Evolutionary conservation across 2,888 invertebrate genomes (phyloP).

Genomic region (Agrochola litura): DNA sequence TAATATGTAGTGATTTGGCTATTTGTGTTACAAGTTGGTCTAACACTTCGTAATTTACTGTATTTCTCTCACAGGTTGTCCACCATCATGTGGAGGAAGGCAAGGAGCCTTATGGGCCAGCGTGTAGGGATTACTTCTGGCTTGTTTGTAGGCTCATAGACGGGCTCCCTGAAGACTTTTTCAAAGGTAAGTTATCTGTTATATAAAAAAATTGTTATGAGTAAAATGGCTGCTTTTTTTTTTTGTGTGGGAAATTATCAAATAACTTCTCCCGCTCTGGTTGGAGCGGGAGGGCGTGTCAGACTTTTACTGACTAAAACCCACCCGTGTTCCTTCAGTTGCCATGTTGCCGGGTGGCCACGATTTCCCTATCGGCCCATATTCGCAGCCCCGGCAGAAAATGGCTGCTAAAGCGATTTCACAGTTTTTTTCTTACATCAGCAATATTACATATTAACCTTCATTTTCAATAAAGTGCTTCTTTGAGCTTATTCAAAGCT

Average conservation of each 20-base stretch:
- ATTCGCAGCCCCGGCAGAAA: too few relatives aligned
- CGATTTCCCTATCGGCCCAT: too few relatives aligned
- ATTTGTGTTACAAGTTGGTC: background rate
- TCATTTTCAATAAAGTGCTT: background rate
- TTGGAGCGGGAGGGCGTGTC: too few relatives aligned
- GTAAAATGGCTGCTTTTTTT: too few relatives aligned
- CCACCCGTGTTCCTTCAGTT: too few relatives aligned
- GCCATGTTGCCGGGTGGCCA: too few relatives aligned
- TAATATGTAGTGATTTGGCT: background rate
- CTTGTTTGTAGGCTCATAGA: constrained; percentile 96
- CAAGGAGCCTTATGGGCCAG: constrained; percentile 98
- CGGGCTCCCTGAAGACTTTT: constrained; percentile 94
- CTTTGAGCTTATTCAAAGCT: background rate
- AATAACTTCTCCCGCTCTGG: too few relatives aligned
- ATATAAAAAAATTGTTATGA: too few relatives aligned
- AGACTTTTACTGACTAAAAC: too few relatives aligned
- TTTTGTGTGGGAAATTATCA: too few relatives aligned
- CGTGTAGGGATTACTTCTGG: constrained; percentile 98
- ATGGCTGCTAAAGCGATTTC: background rate
- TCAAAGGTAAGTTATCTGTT: constrained; percentile 89
- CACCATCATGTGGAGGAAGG: constrained; percentile 93
- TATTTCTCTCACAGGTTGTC: constrained; percentile 79
- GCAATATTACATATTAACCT: background rate
- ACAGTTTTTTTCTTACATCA: background rate
- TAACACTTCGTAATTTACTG: background rate